Evolutionary conservation across 2,888 invertebrate genomes (phyloP).

Genomic region (Caenorhabditis zanzibari): DNA sequence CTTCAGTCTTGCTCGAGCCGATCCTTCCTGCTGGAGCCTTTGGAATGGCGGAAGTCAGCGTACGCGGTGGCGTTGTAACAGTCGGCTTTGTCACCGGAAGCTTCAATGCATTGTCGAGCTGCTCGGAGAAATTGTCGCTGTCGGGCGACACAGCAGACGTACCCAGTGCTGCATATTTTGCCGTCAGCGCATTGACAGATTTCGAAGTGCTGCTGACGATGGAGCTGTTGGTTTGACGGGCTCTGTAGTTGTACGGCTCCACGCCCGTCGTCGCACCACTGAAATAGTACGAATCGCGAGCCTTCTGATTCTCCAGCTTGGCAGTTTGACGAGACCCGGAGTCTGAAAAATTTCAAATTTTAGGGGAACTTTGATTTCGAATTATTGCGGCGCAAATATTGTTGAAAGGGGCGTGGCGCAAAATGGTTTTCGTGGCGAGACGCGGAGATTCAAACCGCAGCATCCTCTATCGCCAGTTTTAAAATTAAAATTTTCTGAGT

Average conservation of each 20-base stretch:
- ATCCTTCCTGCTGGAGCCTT: background rate
- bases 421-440: too few species aligned
- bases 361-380: background rate
- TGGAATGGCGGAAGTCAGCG: background rate
- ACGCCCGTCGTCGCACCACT: conserved; percentile 26
- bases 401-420: too few species aligned
- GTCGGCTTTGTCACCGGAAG: conserved; percentile 1
- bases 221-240: background rate
- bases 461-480: too few species aligned
- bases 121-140: conserved; percentile 49
- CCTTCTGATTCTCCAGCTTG: conserved; percentile 44
- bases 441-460: too few species aligned
- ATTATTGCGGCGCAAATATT: background rate
- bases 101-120: conserved; percentile 48
- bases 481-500: too few species aligned
- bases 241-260: too few species aligned
- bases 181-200: background rate
- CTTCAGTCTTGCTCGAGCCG: background rate
- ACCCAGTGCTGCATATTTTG: background rate
- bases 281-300: conserved; percentile 42
- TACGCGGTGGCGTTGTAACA: background rate
- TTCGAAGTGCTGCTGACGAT: background rate
- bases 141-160: conserved; percentile 6
- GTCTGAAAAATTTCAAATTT: conserved; percentile 2
- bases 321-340: conserved; percentile 8